Percentiles rank a stretch among this genome's conserved stretches.
phyloP scores from a whole-genome alignment of 1,140 invertebrate species.

The Ditylenchus dipsaci region DNA sequence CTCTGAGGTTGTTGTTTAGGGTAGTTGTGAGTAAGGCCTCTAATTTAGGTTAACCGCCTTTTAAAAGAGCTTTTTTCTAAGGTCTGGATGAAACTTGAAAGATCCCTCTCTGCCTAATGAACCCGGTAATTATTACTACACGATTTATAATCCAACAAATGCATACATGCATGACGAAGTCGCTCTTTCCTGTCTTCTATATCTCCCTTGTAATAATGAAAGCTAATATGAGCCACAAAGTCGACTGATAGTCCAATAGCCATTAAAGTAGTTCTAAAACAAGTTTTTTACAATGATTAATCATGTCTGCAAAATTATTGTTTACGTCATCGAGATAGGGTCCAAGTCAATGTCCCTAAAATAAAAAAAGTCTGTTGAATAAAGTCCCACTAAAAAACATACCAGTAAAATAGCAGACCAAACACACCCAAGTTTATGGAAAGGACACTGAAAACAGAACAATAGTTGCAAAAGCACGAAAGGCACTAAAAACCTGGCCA shows the following conservation, averaged over 20 bases:
- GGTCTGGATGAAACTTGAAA: too few relatives aligned
- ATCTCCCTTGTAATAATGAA: conserved; percentile 62
- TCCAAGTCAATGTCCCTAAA: conserved; percentile 57
- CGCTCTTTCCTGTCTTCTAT: conserved; percentile 58
- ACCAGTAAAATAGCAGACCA: conserved; percentile 59
- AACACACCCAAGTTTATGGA: conserved; percentile 60
- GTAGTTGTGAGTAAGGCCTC: too few relatives aligned
- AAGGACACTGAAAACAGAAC: conserved; percentile 45
- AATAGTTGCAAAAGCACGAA: too few relatives aligned
- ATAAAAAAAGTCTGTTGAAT: too few relatives aligned
- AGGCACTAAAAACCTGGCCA: conserved; percentile 17
- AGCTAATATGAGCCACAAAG: conserved; percentile 61
- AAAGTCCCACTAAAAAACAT: too few relatives aligned
- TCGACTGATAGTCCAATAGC: conserved; percentile 62
- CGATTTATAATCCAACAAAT: not conserved
- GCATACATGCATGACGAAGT: not conserved
- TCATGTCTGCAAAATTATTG: not conserved
- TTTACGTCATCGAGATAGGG: conserved; percentile 63
- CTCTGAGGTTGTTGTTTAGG: too few relatives aligned
- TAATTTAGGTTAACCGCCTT: too few relatives aligned
- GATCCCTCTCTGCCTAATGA: too few relatives aligned
- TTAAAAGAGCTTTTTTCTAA: too few relatives aligned
- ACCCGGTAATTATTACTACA: too few relatives aligned
- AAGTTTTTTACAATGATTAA: not conserved
- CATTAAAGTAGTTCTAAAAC: conserved; percentile 53